phyloP scores from a whole-genome alignment of 23 tunicate genomes.

The Ciona savignyi region DNA sequence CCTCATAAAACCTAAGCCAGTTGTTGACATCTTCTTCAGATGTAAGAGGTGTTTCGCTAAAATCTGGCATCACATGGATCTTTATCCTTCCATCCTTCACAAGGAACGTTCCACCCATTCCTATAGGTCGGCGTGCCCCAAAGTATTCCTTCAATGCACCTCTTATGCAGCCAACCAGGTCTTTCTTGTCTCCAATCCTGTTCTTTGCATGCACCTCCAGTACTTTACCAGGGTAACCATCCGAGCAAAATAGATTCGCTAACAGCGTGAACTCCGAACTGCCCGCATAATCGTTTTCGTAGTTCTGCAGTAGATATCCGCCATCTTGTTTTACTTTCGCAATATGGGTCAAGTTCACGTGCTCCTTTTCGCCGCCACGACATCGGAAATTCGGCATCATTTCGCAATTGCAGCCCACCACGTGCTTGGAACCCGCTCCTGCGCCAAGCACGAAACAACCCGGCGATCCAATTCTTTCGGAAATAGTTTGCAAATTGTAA shows the following conservation, averaged over 20 bases:
- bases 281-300: conserved; percentile 44
- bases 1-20: conserved; percentile 82
- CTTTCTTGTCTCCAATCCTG: conserved; percentile 75
- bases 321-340: conserved; percentile 40
- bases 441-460: conserved; percentile 87
- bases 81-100: conserved; percentile 66
- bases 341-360: conserved; percentile 49
- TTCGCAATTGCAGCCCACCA: conserved; percentile 86
- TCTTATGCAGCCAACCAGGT: conserved; percentile 74
- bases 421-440: conserved; percentile 97
- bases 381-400: conserved; percentile 76
- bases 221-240: conserved; percentile 69
- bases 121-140: conserved; percentile 65
- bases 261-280: conserved; percentile 49
- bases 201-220: conserved; percentile 52
- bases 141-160: conserved; percentile 47
- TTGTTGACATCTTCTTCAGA: conserved; percentile 76
- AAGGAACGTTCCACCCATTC: conserved; percentile 91
- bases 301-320: conserved; percentile 36
- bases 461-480: conserved; percentile 27
- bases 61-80: conserved; percentile 97
- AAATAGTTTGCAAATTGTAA: conserved; percentile 67
- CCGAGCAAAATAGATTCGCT: conserved; percentile 65
- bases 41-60: conserved; percentile 47
- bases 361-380: conserved; percentile 45